Base-by-base conservation (phyloP, 2,113 vertebrate species). In the Macquaria ambigua region DNA sequence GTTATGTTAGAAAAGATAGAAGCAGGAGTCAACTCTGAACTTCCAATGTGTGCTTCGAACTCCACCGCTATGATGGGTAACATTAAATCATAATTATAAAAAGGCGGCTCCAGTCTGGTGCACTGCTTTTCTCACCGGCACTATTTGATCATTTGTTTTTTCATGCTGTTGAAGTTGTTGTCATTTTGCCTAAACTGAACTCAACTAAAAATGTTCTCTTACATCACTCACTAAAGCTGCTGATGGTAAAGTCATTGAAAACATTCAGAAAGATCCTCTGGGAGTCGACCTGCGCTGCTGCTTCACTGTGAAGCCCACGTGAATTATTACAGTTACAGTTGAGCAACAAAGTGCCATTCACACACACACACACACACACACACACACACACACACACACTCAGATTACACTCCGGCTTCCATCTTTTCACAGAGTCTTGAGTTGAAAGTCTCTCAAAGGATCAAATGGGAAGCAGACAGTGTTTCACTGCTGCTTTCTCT, bases 401-500 rank as follows among this genome's bases (percentile, higher is more conserved):
- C 55, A 43, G 6, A 34, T 85, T 81, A 79, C 61, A 20, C 14
- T 21, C 4, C 37, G 10, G 69, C 59, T 48, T 43, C 68, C 46
- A 31, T 50, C 74, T 16, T 4, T 31, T 21, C 59, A 70, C 61
- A 76, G 43, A 39, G 50, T 16, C 58, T 25, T 39, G 52, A 52
- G 58, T 52, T 84, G 56, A 64, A 70, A 39, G 34, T 21, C 67
- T 48, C 66, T 84, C 58, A 16, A 11, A 68, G 73, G 73, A 83
- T 87, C 58, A 74, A 11, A 74, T 37, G 55, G 50, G 84, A 76
- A 73, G 63, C 74, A 43, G 81, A 18, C 59, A 21, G 62, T 15
- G 43, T 79, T 77, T 82, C 59, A 79, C 52, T 3, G 56, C 79
- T 88, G 78, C 82, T 86, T 77, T 83, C 76, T 84, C 75, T 81